Conservation (phyloP, 37 sponge, comb jelly and placozoan genomes). For the Ianthella basta region DNA sequence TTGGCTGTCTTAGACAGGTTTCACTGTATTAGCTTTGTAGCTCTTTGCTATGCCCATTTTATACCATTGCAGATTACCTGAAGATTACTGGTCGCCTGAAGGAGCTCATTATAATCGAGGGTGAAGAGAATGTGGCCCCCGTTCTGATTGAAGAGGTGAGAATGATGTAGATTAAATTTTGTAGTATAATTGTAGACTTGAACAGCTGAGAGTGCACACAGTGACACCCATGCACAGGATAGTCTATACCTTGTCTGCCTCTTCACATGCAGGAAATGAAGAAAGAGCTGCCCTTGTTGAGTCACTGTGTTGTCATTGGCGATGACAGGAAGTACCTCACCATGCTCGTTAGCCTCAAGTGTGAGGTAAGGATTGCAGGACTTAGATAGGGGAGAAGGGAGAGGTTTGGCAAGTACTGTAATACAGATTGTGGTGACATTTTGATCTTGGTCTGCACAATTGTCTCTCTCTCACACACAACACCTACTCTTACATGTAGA, state of each 20-base stretch:
- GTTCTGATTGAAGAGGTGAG: constrained; percentile 87
- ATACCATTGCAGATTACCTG: constrained; percentile 69
- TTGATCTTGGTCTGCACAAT: no score
- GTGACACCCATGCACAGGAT: no score
- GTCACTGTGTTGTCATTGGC: constrained; percentile 62
- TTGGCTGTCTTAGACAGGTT: neutral
- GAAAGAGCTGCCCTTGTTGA: constrained; percentile 16
- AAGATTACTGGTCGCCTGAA: constrained; percentile 94
- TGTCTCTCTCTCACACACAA: no score
- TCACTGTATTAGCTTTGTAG: no score
- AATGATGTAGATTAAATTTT: no score
- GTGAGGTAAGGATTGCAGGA: constrained; percentile 57
- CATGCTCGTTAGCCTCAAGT: constrained; percentile 83
- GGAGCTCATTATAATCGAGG: constrained; percentile 93
- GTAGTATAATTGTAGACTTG: no score
- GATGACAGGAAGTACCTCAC: constrained; percentile 89
- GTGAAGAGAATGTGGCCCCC: constrained; percentile 97
- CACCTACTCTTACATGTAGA: no score
- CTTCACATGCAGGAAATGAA: constrained; percentile 31
- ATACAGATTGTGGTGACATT: no score
- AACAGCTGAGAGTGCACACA: no score
- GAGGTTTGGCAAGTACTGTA: no score
- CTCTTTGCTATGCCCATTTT: neutral
- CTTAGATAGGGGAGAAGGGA: no score
- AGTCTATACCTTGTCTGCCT: no score